Evolutionary conservation across 2,888 invertebrate species (phyloP), one percentile per base, ranked within the genome.

Genomic region (Tetranychus piercei): DNA sequence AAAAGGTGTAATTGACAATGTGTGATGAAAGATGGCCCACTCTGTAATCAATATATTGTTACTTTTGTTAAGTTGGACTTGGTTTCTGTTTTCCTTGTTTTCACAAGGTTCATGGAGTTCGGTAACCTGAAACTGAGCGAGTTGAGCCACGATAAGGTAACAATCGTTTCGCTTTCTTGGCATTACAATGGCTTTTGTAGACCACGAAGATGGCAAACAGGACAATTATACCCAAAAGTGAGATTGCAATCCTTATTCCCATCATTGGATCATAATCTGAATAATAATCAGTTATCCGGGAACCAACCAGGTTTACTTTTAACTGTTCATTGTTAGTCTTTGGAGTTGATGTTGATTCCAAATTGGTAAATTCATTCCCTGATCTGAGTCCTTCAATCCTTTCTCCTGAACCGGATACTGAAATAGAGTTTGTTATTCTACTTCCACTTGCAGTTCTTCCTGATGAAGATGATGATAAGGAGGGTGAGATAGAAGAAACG

Each of bases 111-210:
- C 55, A 55, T 55, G 55, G 55, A 15, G 55, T 55, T 15, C 55
- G 55, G 15, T 55, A 55, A 55, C 55, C 55, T 15, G 55, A 55
- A 55, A 15, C 55, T 55, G 55, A 55, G 11, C 55, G 55, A 55
- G 9, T 55, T 15, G 55, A 55, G 1, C 55, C 55, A 55, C 55
- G 55, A 15, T 69, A 69, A 23, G 72, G 87, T 83, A 76, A 75
- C 18, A 76, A 43, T 23, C 65, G 73, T 43, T 73, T 76, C 18
- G 73, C 72, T 70, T 55, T 75, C 44, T 72, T 73, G 15, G 64
- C 55, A 44, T 76, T 76, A 45, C 76, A 76, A 23, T 75, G 66
- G 7, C 73, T 74, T 65, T 76, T 76, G 71, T 76, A 76, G 6
- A 74, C 43, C 15, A 76, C 44, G 45, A 75, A 76, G 18, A 76